phyloP scores from a whole-genome alignment of 2,888 invertebrate species.

The Cantharis flavilabris region DNA sequence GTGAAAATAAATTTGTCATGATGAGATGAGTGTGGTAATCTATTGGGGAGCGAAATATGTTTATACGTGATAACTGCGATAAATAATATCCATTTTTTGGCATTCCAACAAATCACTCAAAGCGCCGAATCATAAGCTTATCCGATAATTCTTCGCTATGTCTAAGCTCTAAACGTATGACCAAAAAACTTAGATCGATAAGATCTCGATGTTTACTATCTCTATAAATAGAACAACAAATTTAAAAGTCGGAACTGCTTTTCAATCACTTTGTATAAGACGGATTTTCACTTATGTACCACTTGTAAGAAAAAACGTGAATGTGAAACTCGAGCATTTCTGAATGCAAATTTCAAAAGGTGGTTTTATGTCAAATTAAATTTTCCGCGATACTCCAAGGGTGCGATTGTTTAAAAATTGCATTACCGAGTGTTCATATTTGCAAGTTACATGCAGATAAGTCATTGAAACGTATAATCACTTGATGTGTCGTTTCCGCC shows the following conservation, averaged over 20 bases:
- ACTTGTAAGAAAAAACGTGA: not conserved
- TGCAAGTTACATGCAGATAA: not conserved
- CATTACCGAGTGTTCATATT: not conserved
- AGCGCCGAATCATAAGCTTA: not conserved
- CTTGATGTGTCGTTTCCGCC: constrained; percentile 6
- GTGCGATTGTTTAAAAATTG: not conserved
- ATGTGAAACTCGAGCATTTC: not conserved
- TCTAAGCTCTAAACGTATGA: not conserved
- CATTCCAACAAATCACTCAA: not conserved
- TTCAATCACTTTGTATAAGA: not conserved
- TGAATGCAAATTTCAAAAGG: not conserved
- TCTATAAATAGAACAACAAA: not conserved
- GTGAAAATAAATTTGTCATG: not conserved
- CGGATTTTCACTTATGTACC: not conserved
- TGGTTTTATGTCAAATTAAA: not conserved
- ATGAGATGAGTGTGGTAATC: not conserved
- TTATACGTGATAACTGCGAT: no score
- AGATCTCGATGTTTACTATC: not conserved
- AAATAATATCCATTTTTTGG: not conserved
- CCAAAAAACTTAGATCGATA: not conserved
- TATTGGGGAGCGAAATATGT: not conserved
- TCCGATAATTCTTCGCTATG: not conserved
- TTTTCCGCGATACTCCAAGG: not conserved
- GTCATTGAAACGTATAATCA: constrained; percentile 14
- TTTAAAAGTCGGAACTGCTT: not conserved